Evolutionary conservation across 2,888 invertebrate species (phyloP), one percentile per base, ranked within the genome.

Genomic region (Ophonus ardosiacus): DNA sequence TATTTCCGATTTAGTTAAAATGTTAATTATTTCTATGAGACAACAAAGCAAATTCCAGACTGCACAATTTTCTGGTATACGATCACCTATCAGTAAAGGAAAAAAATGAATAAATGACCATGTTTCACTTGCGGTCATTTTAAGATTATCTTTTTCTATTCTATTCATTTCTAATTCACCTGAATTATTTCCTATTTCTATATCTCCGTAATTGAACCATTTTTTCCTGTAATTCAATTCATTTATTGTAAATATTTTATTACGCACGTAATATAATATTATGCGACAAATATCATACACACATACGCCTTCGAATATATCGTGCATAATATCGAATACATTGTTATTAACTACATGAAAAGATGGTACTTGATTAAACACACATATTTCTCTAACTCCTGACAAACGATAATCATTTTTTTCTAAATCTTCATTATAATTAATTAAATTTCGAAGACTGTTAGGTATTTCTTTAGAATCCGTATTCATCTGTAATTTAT

Each of bases 291-390:
- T 38, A 85, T 88, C 87, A 80, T 87, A 88, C 13, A 65, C 68
- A 71, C 87, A 87, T 10, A 87, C 80, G 0, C 88, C 88, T 38
- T 87, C 87, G 61, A 86, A 87, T 15, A 87, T 1, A 81, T 88
- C 88, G 80, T 88, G 88, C 88, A 88, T 88, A 7, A 61, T 61
- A 61, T 61, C 61, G 6, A 61, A 61, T 6, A 10, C 87, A 40
- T 79, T 88, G 63, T 80, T 78, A n/a, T n/a, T n/a, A n/a, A n/a
- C n/a, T n/a, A 86, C 87, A 56, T 88, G 86, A 86, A 87, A 88
- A 15, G 40, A 24, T 84, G 87, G 17, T 5, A 17, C 3, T 61
- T 15, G 61, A 61, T 65, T 65, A 13, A 17, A 65, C 21, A 65
- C 13, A 65, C 31, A 65, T 7, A 5, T 7, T 31, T 65, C 6